Percentiles rank a stretch among this genome's conserved stretches.
Conservation (phyloP, 2,113 vertebrate genomes). For the Pluvianellus socialis region DNA sequence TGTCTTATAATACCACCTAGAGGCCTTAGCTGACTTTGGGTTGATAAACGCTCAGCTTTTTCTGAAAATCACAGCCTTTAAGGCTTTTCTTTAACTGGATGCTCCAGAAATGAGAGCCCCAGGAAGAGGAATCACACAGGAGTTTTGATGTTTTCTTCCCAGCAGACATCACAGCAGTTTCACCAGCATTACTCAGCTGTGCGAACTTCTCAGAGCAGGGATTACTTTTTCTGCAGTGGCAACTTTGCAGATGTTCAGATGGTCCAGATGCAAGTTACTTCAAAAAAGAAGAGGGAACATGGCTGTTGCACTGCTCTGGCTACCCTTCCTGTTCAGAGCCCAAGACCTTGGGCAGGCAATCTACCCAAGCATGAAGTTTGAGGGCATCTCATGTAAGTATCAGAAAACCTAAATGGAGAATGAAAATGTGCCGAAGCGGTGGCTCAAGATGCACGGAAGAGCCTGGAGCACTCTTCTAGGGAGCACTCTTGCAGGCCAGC, state of each 20-base stretch:
- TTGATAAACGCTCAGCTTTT: background rate
- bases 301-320: background rate
- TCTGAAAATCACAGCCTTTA: background rate
- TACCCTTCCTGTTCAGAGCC: background rate
- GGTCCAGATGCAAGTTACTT: background rate
- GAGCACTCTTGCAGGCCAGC: background rate
- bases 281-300: background rate
- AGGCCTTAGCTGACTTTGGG: background rate
- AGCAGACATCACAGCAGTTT: background rate
- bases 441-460: background rate
- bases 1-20: conserved; percentile 14
- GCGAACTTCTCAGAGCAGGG: background rate
- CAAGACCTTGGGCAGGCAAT: background rate
- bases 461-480: background rate
- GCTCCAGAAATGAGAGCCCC: background rate
- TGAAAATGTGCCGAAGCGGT: background rate
- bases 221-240: background rate
- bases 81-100: background rate
- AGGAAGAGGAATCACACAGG: background rate
- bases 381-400: background rate
- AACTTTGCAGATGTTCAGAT: background rate
- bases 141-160: background rate
- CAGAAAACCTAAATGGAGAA: background rate
- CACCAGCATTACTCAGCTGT: background rate
- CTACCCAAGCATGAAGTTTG: background rate